Base-by-base conservation (phyloP, 2,113 vertebrate species). In the Callocephalon fimbriatum region DNA sequence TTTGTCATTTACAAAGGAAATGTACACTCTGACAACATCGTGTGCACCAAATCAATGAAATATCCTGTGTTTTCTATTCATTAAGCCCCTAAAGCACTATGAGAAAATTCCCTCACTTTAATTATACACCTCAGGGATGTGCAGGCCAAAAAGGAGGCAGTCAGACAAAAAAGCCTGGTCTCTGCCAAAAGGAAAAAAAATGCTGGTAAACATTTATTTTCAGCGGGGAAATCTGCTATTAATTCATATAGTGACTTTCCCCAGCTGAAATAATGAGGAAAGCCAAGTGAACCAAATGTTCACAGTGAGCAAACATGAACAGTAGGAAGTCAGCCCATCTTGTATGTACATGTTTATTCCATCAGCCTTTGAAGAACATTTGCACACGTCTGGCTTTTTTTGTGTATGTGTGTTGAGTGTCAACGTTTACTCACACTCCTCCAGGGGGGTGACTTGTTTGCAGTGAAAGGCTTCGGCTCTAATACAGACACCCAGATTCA, bases 181-280 rank as follows among this genome's bases (percentile, higher is more conserved):
- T 97, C 93, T 98, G 98, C 98, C 98, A 98, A 98, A 98, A 97
- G 71, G 62, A n/a, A 71, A 54, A 81, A 93, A 85, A 94, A 93
- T 74, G 95, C 96, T 95, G 95, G 98, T 98, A 98, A 98, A 98
- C 98, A 98, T 98, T 98, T 98, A 98, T 98, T 98, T 98, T 98
- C 98, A 98, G 98, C 31, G 12, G 97, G 97, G 98, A 98, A 98
- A 98, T 98, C 97, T 98, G 97, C 98, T 98, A 98, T 98, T 98
- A 98, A 98, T 98, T 98, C 97, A 98, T 98, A 98, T 97, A 98
- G 98, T 95, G 98, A 97, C 98, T 98, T 98, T 97, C 98, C 96
- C 96, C 97, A 97, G 97, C 97, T 96, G 97, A 98, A 98, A 98
- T 98, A 98, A 98, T 97, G 97, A 98, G 96, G 95, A 95, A 97